phyloP scores from a whole-genome alignment of 2,797 vertebrate genomes.

The Margarornis squamiger region DNA sequence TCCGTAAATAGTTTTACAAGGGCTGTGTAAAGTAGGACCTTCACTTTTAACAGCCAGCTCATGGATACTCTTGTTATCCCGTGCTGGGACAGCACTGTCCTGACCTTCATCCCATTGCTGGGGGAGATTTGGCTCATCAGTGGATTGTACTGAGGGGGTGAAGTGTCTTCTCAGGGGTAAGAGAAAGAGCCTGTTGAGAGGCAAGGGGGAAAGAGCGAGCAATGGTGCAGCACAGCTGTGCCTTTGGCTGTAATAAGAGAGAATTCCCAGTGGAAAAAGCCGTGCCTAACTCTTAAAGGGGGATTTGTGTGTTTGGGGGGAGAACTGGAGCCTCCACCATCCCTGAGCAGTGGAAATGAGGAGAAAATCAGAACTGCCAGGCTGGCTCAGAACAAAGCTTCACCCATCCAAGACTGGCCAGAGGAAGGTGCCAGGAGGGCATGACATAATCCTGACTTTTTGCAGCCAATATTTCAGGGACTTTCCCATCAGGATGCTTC shows the following conservation, averaged over 20 bases:
- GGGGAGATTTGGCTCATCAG: background rate
- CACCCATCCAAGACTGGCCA: background rate
- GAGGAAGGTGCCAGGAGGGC: background rate
- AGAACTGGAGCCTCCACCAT: background rate
- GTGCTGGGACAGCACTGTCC: background rate
- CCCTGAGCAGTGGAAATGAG: background rate
- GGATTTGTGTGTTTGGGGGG: background rate
- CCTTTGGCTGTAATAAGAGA: background rate
- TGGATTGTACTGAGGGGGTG: background rate
- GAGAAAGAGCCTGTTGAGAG: background rate
- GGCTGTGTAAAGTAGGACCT: background rate
- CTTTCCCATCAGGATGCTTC: background rate
- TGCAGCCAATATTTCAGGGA: background rate
- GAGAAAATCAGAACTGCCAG: background rate
- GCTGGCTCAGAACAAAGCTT: background rate
- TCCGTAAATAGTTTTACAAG: background rate
- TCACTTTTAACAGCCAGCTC: background rate
- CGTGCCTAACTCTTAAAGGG: background rate
- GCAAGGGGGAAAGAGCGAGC: background rate
- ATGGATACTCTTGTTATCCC: fast-evolving
- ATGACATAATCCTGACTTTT: background rate
- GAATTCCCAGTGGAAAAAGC: background rate
- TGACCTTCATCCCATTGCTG: background rate
- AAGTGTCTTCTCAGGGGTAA: background rate
- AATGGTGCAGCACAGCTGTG: background rate